Base-by-base conservation (phyloP, 2,888 invertebrate genomes). In the Agrilus mali region DNA sequence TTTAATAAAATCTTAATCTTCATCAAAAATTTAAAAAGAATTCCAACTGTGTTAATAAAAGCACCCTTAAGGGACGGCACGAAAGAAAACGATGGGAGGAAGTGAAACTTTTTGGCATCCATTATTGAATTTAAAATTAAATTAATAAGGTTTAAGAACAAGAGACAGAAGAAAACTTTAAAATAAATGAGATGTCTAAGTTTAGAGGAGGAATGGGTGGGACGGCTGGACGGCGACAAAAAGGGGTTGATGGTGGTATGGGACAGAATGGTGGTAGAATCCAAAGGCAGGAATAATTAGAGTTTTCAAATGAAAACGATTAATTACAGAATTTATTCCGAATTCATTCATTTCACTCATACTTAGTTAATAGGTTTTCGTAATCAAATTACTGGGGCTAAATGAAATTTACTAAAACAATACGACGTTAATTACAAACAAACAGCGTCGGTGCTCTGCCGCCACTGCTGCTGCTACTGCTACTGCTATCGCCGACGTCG, bases 391-490 rank as follows among this genome's bases (percentile, higher is more conserved):
- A 57, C 58, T 56, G 54, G 53, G 53, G 55, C 56, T 55, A 60
- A 59, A 63, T 61, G 60, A 61, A 61, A 60, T 60, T 58, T 59
- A 60, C 58, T 57, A 59, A 57, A 59, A 58, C 60, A 60, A 60
- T 59, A 59, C 59, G 55, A 56, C 59, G 60, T 60, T 61, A 59
- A 61, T 61, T 60, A 60, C 60, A 61, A 60, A 61, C 61, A 60
- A 59, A 61, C 59, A 60, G 27, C 27, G 27, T 27, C 27, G 27
- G 27, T 27, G 27, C 27, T 22, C 27, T 27, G 27, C 1, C 27
- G 10, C 10, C 10, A 8, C 10, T 10, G 27, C 10, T 10, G 10
- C 27, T 10, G 27, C 27, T 10, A 27, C 27, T 10, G 27, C 27
- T 27, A 5, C 27, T 27, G 27, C 27, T 27, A 20, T 20, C 22